Base-by-base conservation (phyloP, 2,113 vertebrate species). In the Baryphthengus martii region DNA sequence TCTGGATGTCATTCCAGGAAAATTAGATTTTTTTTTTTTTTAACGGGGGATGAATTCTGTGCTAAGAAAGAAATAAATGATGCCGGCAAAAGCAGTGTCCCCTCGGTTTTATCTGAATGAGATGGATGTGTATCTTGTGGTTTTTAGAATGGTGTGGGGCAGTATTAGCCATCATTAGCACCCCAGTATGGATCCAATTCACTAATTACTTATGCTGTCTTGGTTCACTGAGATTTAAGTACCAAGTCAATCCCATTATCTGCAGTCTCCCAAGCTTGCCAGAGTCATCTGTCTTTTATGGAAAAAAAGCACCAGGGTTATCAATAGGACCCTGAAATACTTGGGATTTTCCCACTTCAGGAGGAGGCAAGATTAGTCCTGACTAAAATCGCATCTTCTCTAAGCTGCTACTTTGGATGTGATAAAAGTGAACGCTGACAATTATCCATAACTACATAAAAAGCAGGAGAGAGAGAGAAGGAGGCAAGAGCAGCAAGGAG, bases 161-260 rank as follows among this genome's bases (percentile, higher is more conserved):
- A 98, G 98, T 98, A 98, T 99, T 98, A 99, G 98, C 98, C 98
- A 98, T 99, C 98, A 98, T 99, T 99, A 99, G 98, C 98, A 98
- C 98, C 98, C 98, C 98, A 98, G 98, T 99, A 99, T 98, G 98
- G 98, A 99, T 99, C 98, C 98, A 98, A 98, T 98, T 98, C 97
- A 96, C 99, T 99, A 99, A 99, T 99, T 99, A 99, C 99, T 99
- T 98, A 98, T 98, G 98, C 98, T 98, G 98, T 98, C 97, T 98
- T 99, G 99, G 98, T 99, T 99, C 98, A 98, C 98, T 99, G 99
- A 99, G 98, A 99, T 99, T 99, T 99, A 99, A 99, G 98, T 98
- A 99, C 98, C 98, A 98, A 98, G 98, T 98, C 98, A 98, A 98
- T 99, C 98, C 98, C 98, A 99, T 99, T 99, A 99, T 99, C 99